These are phyloP conservation scores for Phymastichus coffea DNA, from an alignment of 1,140 invertebrate species.

Conservation along the genomic window DNA sequence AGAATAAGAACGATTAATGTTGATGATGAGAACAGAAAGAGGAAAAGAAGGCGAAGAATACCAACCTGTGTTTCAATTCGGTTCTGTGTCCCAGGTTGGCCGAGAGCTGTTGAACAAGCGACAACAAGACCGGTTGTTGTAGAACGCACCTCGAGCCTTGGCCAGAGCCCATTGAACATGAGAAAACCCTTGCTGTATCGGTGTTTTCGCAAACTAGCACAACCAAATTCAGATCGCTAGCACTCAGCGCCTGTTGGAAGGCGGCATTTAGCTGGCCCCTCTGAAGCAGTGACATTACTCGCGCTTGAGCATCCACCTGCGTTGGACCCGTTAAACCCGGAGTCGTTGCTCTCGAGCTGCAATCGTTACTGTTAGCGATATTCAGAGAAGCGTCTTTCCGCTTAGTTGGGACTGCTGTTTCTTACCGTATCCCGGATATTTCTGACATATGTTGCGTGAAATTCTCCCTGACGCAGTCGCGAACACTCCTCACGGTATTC, in stretches of 20 bases:
- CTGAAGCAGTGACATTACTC: constrained; percentile 71
- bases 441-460: constrained; percentile 51
- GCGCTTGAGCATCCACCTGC: constrained; percentile 59
- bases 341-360: constrained; percentile 62
- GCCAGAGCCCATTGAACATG: constrained; percentile 61
- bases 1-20: no score
- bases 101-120: constrained; percentile 89
- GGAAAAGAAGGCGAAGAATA: constrained; percentile 3
- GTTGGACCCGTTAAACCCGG: constrained; percentile 46
- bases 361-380: no score
- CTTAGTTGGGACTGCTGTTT: not conserved
- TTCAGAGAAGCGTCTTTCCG: not conserved
- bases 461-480: constrained; percentile 50
- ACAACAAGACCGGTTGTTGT: constrained; percentile 84
- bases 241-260: constrained; percentile 85
- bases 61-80: constrained; percentile 84
- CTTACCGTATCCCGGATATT: constrained; percentile 47
- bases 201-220: constrained; percentile 81
- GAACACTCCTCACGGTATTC: constrained; percentile 42
- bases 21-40: constrained; percentile 13
- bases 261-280: constrained; percentile 80
- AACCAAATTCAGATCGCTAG: constrained; percentile 81
- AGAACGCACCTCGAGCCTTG: constrained; percentile 45
- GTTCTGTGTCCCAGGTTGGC: constrained; percentile 81
- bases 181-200: constrained; percentile 76